phyloP scores from a whole-genome alignment of 2,113 vertebrate genomes.

The Brachionichthys hirsutus region DNA sequence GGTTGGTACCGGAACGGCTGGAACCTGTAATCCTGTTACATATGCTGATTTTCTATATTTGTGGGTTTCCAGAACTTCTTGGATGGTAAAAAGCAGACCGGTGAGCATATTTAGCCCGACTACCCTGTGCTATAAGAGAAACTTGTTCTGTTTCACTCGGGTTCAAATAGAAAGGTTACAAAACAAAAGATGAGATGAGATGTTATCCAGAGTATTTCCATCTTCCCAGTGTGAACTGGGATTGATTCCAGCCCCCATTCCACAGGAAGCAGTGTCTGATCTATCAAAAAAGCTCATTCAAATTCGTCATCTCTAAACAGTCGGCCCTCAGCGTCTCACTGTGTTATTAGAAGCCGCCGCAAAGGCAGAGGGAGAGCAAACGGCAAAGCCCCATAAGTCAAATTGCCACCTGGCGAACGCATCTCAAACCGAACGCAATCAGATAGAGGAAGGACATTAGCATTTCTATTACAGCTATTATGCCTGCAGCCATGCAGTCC shows the following conservation, averaged over 20 bases:
- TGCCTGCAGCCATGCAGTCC: slow-evolving; percentile 42
- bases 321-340: slow-evolving; percentile 38
- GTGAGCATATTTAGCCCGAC: too few relatives aligned
- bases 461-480: slow-evolving; percentile 65
- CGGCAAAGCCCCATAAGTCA: slow-evolving; percentile 45
- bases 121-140: too few relatives aligned
- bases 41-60: too few relatives aligned
- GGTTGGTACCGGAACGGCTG: not conserved
- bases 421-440: slow-evolving; percentile 50
- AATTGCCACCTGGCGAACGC: slow-evolving; percentile 58
- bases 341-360: slow-evolving; percentile 51
- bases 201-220: slow-evolving; percentile 32
- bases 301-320: slow-evolving; percentile 48
- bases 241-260: slow-evolving; percentile 27
- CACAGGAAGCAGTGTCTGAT: not conserved
- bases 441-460: slow-evolving; percentile 59
- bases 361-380: slow-evolving; percentile 50
- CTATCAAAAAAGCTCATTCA: slow-evolving; percentile 49
- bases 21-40: too few relatives aligned
- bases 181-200: not conserved
- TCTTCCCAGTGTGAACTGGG: slow-evolving; percentile 28
- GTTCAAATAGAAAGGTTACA: not conserved
- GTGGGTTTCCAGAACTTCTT: too few relatives aligned
- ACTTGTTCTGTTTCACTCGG: too few relatives aligned
- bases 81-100: too few relatives aligned